These are phyloP conservation scores for Tipula lateralis DNA, from an alignment of 2,888 invertebrate species.

Conservation along the genomic window DNA sequence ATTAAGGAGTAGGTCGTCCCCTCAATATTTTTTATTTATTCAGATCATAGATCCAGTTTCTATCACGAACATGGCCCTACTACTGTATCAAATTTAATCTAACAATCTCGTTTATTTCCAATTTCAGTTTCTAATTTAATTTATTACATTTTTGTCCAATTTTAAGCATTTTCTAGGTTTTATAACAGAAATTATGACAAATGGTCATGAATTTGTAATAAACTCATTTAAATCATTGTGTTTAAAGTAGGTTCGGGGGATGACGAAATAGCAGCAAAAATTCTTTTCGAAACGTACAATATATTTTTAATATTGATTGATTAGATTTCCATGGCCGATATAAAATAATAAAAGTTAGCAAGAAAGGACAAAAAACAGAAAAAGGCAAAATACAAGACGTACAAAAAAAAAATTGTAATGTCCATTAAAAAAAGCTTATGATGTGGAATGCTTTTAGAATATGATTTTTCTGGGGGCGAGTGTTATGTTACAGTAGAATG, in stretches of 20 bases:
- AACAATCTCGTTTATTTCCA: background rate
- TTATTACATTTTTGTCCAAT: background rate
- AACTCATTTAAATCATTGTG: background rate
- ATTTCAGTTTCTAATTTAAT: background rate
- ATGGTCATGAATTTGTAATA: background rate
- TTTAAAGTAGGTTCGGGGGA: background rate
- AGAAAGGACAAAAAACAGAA: background rate
- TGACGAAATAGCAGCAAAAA: background rate
- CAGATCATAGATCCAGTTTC: too few relatives aligned
- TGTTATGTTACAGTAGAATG: background rate
- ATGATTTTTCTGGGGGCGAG: background rate
- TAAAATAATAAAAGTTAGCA: background rate
- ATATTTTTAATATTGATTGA: constrained; percentile 5
- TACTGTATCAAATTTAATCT: background rate
- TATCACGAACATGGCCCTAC: too few relatives aligned
- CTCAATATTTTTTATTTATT: too few relatives aligned
- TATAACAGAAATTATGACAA: background rate
- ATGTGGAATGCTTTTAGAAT: background rate
- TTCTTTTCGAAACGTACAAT: background rate
- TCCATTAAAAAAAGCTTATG: background rate
- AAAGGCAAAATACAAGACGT: background rate
- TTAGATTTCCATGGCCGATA: constrained; percentile 6
- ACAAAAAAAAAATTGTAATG: background rate
- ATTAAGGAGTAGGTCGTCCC: too few relatives aligned
- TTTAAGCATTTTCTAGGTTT: background rate